Conservation (phyloP, 1,140 invertebrate genomes). For the Pogonus chalceus region DNA sequence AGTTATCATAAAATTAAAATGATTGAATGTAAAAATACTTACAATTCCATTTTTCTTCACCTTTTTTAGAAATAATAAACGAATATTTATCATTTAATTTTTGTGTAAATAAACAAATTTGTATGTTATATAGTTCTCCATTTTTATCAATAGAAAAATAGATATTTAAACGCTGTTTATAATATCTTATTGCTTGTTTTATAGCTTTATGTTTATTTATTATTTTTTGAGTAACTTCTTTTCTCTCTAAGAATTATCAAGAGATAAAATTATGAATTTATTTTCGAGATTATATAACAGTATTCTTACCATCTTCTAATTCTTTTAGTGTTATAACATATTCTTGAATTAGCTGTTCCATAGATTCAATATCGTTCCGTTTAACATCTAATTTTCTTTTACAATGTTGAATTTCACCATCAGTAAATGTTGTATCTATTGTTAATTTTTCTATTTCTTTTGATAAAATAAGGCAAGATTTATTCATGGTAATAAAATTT, state of each 20-base stretch:
- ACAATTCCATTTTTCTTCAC: not conserved
- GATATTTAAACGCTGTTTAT: not conserved
- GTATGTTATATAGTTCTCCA: not conserved
- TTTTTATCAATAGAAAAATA: not conserved
- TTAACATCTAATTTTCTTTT: not conserved
- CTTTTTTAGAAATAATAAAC: not conserved
- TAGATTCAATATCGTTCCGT: not conserved
- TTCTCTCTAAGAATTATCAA: not conserved
- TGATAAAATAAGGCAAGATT: no score
- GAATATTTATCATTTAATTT: constrained; percentile 1
- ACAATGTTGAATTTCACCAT: not conserved
- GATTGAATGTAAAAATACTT: no score
- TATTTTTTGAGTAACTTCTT: not conserved
- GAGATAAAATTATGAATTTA: no score
- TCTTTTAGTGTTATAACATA: not conserved
- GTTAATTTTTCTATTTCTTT: not conserved
- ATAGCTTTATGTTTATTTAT: not conserved
- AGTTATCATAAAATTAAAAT: not conserved
- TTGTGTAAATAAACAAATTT: not conserved
- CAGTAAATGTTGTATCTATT: not conserved
- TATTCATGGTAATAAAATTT: not conserved
- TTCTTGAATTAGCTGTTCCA: not conserved
- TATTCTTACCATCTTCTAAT: not conserved
- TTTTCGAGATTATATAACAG: no score
- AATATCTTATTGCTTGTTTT: not conserved